phyloP scores from a whole-genome alignment of 2,797 vertebrate species.

The Enteromius viviparus region DNA sequence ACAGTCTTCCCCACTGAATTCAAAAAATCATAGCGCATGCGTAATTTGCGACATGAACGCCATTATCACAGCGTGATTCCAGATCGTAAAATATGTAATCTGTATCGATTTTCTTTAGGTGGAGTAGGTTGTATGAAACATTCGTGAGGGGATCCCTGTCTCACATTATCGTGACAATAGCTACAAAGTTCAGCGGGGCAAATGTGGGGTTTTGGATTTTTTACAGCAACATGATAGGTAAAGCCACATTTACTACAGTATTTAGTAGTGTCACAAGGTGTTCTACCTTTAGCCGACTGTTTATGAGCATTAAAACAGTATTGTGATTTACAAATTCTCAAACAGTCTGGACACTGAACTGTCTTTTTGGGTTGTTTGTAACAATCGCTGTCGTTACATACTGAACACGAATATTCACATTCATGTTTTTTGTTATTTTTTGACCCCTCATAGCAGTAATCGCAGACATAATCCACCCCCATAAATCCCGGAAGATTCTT shows the following conservation, averaged over 20 bases:
- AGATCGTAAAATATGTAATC: neutral
- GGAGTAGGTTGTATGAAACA: neutral
- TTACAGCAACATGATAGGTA: neutral
- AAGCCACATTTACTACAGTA: neutral
- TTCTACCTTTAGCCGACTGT: neutral
- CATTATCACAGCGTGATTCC: neutral
- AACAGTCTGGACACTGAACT: neutral
- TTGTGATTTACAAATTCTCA: neutral
- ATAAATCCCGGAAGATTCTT: neutral
- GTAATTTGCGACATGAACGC: neutral
- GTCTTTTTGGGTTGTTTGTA: neutral
- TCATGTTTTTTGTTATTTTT: neutral
- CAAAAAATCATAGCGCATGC: neutral
- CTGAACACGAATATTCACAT: neutral
- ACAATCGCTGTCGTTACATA: neutral
- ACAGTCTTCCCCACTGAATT: neutral
- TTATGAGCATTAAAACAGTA: neutral
- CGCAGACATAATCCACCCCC: neutral
- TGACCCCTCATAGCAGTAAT: neutral
- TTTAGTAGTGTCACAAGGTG: neutral
- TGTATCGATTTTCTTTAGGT: neutral
- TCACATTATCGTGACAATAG: neutral
- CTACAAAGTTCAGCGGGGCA: neutral
- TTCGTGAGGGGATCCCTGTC: neutral
- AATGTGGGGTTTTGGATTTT: neutral